Base-by-base conservation (phyloP, 2,113 vertebrate genomes). In the Charina bottae region DNA sequence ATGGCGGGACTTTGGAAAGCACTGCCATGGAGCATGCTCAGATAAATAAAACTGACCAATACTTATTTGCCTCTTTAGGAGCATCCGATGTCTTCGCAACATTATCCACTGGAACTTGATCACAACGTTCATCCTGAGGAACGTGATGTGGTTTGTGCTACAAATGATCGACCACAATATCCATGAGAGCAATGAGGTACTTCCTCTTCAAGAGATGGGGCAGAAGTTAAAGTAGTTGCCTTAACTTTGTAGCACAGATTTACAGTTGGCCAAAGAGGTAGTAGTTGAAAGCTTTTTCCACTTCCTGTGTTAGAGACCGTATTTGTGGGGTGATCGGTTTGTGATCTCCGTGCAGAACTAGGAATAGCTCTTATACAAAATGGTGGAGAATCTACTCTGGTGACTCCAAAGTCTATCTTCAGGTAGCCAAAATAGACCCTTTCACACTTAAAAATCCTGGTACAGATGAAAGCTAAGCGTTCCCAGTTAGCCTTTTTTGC, bases 51-150 rank as follows among this genome's bases (percentile, higher is more conserved):
- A 5, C 53, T 49, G 11, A 62, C 42, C 60, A 0, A 10, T 19
- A 2, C 85, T 0, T 56, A 3, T 92, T 94, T 85, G 92, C 62
- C 85, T 19, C 87, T 88, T 42, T 93, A 99, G 99, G 97, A 99
- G 99, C 94, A 99, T 99, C 93, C 96, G 99, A 95, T 99, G 99
- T 95, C 98, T 99, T 89, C 96, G 99, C 93, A 99, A 99, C 55
- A 98, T 99, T 93, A 99, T 99, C 96, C 99, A 99, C 96, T 99
- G 99, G 99, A 99, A 99, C 94, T 58, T 99, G 95, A 99, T 99
- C 94, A 98, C 98, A 90, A 99, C 99, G 0, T 99, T 99, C 94
- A 99, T 99, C 96, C 97, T 99, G 97, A 97, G 99, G 94, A 99
- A 99, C 4, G 95, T 98, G 46, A 98, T 98, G 97, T 99, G 99